A percentile compares a stretch with the other conserved stretches of the same genome.
Conservation (phyloP, 1,140 invertebrate species). For the Anastrepha ludens region DNA sequence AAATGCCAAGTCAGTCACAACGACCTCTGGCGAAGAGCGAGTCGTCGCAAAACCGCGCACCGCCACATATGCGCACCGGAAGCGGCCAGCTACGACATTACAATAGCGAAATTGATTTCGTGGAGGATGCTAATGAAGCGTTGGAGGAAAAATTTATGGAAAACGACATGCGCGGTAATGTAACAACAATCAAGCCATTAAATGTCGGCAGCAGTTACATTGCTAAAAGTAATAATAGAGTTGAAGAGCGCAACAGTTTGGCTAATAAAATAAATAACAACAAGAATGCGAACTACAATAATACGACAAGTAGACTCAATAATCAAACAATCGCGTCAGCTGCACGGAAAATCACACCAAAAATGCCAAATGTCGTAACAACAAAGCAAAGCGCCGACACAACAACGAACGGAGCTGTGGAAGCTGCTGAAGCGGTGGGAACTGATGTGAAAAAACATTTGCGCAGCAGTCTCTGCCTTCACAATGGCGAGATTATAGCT, state of each 20-base stretch:
- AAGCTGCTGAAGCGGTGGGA: not conserved
- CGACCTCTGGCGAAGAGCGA: not conserved
- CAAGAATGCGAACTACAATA: conserved; percentile 56
- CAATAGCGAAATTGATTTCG: conserved; percentile 38
- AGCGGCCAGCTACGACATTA: conserved; percentile 60
- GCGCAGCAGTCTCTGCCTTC: conserved; percentile 72
- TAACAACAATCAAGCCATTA: conserved; percentile 48
- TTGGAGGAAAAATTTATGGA: conserved; percentile 59
- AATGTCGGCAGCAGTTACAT: conserved; percentile 7
- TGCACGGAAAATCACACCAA: conserved; percentile 65
- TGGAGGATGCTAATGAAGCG: conserved; percentile 63
- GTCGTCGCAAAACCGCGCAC: not conserved
- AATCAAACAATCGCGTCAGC: conserved; percentile 51
- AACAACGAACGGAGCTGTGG: conserved; percentile 36
- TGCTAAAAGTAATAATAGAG: conserved; percentile 37
- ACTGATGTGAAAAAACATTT: conserved; percentile 68
- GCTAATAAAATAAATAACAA: conserved; percentile 65
- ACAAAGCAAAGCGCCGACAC: conserved; percentile 65
- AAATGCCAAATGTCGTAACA: conserved; percentile 64
- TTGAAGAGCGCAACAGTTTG: conserved; percentile 6
- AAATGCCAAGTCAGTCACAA: conserved; percentile 39
- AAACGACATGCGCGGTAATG: conserved; percentile 10
- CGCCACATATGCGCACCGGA: conserved; percentile 68
- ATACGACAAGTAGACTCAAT: conserved; percentile 41
- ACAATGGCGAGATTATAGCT: conserved; percentile 63